Evolutionary conservation across 2,113 vertebrate species (phyloP).

Genomic region (Ophthalmotilapia sp.): DNA sequence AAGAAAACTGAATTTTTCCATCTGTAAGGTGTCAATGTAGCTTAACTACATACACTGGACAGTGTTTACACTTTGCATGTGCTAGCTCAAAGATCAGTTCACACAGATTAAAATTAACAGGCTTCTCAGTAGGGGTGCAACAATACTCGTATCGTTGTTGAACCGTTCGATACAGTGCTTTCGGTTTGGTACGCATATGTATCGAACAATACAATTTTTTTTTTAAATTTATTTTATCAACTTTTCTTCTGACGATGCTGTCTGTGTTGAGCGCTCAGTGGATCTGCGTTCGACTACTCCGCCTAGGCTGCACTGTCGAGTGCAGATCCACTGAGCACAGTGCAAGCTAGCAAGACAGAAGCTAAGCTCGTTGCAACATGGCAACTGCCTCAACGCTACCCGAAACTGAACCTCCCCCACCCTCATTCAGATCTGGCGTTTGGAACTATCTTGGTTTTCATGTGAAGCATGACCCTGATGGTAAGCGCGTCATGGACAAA

Average conservation of each 20-base stretch:
- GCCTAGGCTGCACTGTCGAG: neutral
- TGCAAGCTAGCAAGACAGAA: neutral
- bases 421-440: neutral
- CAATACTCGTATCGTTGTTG: neutral
- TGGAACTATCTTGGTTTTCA: neutral
- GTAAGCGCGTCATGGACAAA: accelerated
- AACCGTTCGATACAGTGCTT: neutral
- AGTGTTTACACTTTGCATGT: neutral
- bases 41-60: neutral
- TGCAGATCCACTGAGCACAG: neutral
- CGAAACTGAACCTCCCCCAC: accelerated
- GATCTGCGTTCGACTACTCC: neutral
- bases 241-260: neutral
- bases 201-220: neutral
- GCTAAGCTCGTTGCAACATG: neutral
- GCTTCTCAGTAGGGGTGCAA: neutral
- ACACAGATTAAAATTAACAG: neutral
- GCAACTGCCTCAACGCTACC: neutral
- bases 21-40: neutral
- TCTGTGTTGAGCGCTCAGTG: neutral
- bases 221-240: neutral
- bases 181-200: neutral
- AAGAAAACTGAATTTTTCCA: neutral
- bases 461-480: accelerated
- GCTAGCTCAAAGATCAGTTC: neutral